phyloP scores from a whole-genome alignment of 1,140 invertebrate species.

The Zophobas atratus region DNA sequence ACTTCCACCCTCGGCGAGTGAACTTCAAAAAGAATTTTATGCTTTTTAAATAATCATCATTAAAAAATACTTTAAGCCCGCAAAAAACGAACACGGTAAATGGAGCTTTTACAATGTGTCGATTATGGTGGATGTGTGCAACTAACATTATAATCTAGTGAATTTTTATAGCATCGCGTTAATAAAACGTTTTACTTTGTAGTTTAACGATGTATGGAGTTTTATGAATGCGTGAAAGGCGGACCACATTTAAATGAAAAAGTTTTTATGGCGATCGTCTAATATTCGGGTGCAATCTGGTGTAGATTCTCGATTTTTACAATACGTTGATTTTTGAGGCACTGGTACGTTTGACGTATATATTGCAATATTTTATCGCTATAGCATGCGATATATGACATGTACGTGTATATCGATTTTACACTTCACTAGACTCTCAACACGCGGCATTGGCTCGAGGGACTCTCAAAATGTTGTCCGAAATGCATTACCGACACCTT shows the following conservation, averaged over 20 bases:
- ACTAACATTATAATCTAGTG: slow-evolving; percentile 17
- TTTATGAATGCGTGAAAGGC: neutral
- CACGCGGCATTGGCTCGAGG: slow-evolving; percentile 38
- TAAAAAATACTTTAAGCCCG: slow-evolving; percentile 6
- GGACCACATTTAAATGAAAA: slow-evolving; percentile 14
- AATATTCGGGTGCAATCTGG: slow-evolving; percentile 16
- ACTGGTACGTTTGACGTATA: slow-evolving; percentile 44
- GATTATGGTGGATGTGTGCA: slow-evolving; percentile 3
- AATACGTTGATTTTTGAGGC: slow-evolving; percentile 41
- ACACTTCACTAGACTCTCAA: slow-evolving; percentile 47
- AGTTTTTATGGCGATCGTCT: neutral
- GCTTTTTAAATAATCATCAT: slow-evolving; percentile 1
- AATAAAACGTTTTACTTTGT: slow-evolving; percentile 36
- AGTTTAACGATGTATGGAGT: slow-evolving; percentile 22
- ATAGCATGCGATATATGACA: slow-evolving; percentile 46
- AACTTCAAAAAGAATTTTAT: neutral
- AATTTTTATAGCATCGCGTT: slow-evolving; percentile 25
- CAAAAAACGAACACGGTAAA: neutral
- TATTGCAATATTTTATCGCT: slow-evolving; percentile 50
- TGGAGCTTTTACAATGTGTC: slow-evolving; percentile 20
- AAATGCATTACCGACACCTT: slow-evolving; percentile 2
- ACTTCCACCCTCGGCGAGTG: neutral
- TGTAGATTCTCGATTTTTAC: slow-evolving; percentile 27
- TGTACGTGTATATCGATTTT: slow-evolving; percentile 52
- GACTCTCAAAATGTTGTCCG: slow-evolving; percentile 42